A percentile compares a stretch with the other conserved stretches of the same genome.
Conservation (phyloP, 2,113 vertebrate species). For the Centrocercus urophasianus region DNA sequence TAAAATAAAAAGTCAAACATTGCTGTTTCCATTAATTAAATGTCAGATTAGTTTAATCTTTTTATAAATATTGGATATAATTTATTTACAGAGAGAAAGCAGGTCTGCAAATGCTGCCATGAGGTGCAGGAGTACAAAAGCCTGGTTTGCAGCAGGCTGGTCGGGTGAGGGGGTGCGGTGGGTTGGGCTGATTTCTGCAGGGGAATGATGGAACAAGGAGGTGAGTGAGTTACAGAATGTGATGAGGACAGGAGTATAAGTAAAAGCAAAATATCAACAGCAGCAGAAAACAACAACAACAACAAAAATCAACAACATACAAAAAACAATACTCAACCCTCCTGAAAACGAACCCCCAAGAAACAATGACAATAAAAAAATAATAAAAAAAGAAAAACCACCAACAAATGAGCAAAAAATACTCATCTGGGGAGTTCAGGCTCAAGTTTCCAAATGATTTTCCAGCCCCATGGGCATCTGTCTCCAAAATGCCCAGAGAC, state of each 20-base stretch:
- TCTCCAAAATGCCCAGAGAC: background rate
- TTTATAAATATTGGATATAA: slow-evolving; percentile 71
- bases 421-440: background rate
- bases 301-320: background rate
- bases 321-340: background rate
- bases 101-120: background rate
- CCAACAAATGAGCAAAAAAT: background rate
- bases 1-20: slow-evolving; percentile 68
- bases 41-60: slow-evolving; percentile 71
- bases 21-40: slow-evolving; percentile 66
- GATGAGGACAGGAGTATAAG: fast-evolving
- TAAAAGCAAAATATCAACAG: background rate
- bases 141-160: background rate
- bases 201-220: background rate
- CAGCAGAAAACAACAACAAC: too few relatives aligned
- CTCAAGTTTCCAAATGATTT: background rate
- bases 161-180: background rate
- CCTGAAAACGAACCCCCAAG: background rate
- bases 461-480: background rate
- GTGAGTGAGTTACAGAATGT: fast-evolving
- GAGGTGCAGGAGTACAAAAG: background rate
- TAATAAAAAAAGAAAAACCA: background rate
- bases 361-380: background rate
- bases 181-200: background rate
- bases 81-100: slow-evolving; percentile 50